phyloP scores from a whole-genome alignment of 2,797 vertebrate genomes.

The Myripristis murdjan region DNA sequence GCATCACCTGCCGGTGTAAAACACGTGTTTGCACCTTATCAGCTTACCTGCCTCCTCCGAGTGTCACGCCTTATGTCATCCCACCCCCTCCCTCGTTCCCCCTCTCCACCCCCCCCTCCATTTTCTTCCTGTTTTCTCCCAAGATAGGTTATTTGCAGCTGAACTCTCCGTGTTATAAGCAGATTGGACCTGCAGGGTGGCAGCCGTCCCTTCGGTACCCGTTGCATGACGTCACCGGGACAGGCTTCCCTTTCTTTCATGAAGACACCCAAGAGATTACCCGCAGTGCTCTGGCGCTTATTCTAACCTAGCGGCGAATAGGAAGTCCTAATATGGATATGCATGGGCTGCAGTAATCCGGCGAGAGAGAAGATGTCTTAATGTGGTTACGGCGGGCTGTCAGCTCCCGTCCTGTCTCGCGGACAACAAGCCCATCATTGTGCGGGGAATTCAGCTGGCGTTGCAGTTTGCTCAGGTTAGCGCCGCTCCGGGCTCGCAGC shows the following conservation, averaged over 20 bases:
- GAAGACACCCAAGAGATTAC: not conserved
- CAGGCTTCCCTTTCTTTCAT: conserved; percentile 2
- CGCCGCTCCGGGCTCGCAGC: conserved; percentile 3
- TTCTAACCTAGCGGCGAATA: not conserved
- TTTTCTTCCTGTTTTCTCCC: not conserved
- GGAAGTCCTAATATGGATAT: not conserved
- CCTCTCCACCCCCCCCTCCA: not conserved
- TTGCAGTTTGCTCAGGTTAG: conserved; percentile 28
- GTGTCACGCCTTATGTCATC: not conserved
- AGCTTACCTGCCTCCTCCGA: not conserved
- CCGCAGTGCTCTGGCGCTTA: not conserved
- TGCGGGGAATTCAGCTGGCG: conserved; percentile 23
- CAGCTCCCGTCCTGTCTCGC: conserved; percentile 25
- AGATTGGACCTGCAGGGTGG: not conserved
- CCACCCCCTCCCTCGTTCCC: not conserved
- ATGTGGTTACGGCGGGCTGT: conserved; percentile 31
- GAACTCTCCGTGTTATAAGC: not conserved
- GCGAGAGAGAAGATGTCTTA: conserved; percentile 15
- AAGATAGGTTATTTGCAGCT: conserved; percentile 6
- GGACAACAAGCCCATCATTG: conserved; percentile 23
- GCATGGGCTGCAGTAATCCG: conserved; percentile 18
- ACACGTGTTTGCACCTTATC: conserved; percentile 4
- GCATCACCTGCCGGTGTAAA: not conserved
- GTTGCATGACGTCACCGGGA: conserved; percentile 11
- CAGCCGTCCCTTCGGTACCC: not conserved